Conservation (phyloP, 2,113 vertebrate genomes). For the Ptilorrhoa leucosticta region DNA sequence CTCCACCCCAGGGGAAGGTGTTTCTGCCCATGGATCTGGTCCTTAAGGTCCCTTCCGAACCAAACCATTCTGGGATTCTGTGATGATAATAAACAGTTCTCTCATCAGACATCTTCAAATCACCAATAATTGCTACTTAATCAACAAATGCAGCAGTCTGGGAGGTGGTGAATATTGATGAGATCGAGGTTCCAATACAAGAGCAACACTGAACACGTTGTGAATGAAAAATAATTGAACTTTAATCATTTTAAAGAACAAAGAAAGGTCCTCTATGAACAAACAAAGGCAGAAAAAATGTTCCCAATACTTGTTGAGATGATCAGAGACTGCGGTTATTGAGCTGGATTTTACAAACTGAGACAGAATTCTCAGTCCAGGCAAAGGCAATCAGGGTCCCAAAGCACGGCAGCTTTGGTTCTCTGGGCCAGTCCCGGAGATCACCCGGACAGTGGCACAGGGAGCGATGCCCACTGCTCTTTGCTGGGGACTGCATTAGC, state of each 20-base stretch:
- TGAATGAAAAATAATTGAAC: not conserved
- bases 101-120: not conserved
- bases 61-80: not conserved
- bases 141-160: not conserved
- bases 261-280: not conserved
- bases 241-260: not conserved
- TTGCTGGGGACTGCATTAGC: not conserved
- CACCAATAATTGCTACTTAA: not conserved
- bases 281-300: not conserved
- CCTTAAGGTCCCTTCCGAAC: not conserved
- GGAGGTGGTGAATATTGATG: not conserved
- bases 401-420: not conserved
- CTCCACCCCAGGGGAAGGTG: not conserved
- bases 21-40: not conserved
- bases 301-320: not conserved
- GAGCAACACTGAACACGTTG: not conserved
- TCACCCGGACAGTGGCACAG: not conserved
- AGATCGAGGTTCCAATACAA: not conserved
- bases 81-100: not conserved
- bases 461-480: not conserved
- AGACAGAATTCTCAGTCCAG: not conserved
- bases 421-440: not conserved
- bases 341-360: not conserved
- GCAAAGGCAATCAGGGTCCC: not conserved
- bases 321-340: not conserved